Conservation (phyloP, 2,888 invertebrate genomes). For the Brenthis ino region DNA sequence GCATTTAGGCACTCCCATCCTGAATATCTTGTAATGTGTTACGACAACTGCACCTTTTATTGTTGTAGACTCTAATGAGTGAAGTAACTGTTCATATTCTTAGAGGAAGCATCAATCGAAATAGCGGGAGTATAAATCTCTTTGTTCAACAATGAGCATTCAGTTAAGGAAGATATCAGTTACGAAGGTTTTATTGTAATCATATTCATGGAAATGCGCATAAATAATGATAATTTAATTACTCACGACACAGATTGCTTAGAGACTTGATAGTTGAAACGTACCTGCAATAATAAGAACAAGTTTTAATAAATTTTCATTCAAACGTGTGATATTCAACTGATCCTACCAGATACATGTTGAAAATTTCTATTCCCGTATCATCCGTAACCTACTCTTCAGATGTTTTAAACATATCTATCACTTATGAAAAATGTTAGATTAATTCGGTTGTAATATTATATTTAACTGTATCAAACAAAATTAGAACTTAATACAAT, state of each 20-base stretch:
- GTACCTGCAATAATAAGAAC: slow-evolving; percentile 42
- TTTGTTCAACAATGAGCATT: slow-evolving; percentile 18
- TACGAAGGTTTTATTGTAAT: slow-evolving; percentile 26
- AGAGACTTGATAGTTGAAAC: slow-evolving; percentile 29
- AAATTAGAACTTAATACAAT: slow-evolving; percentile 47
- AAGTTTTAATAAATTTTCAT: slow-evolving; percentile 9
- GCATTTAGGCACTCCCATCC: slow-evolving; percentile 74
- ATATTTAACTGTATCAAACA: slow-evolving; percentile 45
- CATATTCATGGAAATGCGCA: slow-evolving; percentile 27
- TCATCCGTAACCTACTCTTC: slow-evolving; percentile 47
- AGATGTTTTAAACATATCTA: slow-evolving; percentile 67
- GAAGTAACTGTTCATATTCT: slow-evolving; percentile 28
- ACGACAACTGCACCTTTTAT: slow-evolving; percentile 72
- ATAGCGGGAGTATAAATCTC: slow-evolving; percentile 9
- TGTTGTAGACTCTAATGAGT: slow-evolving; percentile 55
- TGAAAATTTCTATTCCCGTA: slow-evolving; percentile 51
- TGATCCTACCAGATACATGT: slow-evolving; percentile 27
- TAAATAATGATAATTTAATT: slow-evolving; percentile 35
- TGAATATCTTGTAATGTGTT: slow-evolving; percentile 74
- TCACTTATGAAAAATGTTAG: slow-evolving; percentile 59
- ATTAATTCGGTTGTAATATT: slow-evolving; percentile 57
- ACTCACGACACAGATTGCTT: slow-evolving; percentile 36
- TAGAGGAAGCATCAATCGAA: slow-evolving; percentile 34
- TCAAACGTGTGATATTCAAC: slow-evolving; percentile 14
- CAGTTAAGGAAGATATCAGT: slow-evolving; percentile 15